These are phyloP conservation scores for Enteromius treurensis DNA, from an alignment of 2,797 vertebrate genomes.

Conservation along the genomic window DNA sequence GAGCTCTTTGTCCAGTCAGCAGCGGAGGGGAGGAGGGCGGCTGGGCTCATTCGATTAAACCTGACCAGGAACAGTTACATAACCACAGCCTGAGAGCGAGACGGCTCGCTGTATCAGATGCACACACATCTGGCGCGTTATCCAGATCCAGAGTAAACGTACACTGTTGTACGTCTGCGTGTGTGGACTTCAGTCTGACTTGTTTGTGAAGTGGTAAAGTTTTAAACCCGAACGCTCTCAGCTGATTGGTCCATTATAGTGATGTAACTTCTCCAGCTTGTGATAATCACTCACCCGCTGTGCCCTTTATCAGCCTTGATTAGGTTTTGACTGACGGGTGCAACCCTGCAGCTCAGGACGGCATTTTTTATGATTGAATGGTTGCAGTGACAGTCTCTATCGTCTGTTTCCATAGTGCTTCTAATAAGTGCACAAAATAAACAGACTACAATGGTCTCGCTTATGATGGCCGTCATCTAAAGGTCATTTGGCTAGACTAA, in stretches of 20 bases:
- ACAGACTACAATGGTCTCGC: neutral
- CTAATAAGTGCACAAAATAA: neutral
- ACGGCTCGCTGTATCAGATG: constrained; percentile 1
- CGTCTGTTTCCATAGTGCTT: neutral
- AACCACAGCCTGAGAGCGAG: constrained; percentile 35
- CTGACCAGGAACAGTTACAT: constrained; percentile 48
- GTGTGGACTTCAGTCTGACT: neutral
- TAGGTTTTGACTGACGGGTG: constrained; percentile 3
- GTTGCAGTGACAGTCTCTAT: neutral
- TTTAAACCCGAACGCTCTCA: neutral
- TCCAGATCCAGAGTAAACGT: neutral
- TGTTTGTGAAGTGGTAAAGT: neutral
- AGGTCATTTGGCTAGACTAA: neutral
- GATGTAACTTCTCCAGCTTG: constrained; percentile 9
- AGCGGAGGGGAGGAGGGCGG: constrained; percentile 5
- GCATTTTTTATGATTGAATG: neutral
- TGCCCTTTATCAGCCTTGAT: neutral
- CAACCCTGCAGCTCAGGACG: neutral
- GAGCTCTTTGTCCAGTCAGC: constrained; percentile 50
- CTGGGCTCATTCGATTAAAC: constrained; percentile 51
- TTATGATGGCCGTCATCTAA: neutral
- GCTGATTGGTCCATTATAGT: constrained; percentile 20
- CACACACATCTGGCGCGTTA: constrained; percentile 21
- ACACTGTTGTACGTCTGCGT: neutral
- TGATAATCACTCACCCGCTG: constrained; percentile 20